phyloP scores from a whole-genome alignment of 2,888 invertebrate species.

The Eilema sororculum region DNA sequence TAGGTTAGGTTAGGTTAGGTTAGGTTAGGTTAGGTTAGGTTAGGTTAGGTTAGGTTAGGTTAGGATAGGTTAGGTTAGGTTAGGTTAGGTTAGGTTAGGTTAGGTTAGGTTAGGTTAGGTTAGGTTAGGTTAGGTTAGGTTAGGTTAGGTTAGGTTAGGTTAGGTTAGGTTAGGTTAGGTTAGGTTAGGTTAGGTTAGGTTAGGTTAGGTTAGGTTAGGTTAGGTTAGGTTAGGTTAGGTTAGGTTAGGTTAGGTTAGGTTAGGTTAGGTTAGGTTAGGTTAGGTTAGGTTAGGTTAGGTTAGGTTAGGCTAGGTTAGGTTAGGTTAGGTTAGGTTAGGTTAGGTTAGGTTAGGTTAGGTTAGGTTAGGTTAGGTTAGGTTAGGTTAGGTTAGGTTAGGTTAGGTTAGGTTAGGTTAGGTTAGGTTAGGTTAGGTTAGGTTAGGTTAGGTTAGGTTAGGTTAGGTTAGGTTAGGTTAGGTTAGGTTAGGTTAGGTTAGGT shows the following conservation, averaged over 20 bases:
- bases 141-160: slow-evolving; percentile 42
- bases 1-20: slow-evolving; percentile 50
- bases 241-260: slow-evolving; percentile 43
- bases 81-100: slow-evolving; percentile 47
- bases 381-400: slow-evolving; percentile 47
- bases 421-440: slow-evolving; percentile 38
- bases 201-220: slow-evolving; percentile 41
- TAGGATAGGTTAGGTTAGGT: slow-evolving; percentile 48
- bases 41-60: slow-evolving; percentile 50
- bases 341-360: slow-evolving; percentile 46
- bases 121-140: slow-evolving; percentile 43
- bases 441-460: slow-evolving; percentile 38
- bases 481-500: slow-evolving; percentile 41
- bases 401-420: slow-evolving; percentile 41
- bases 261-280: slow-evolving; percentile 42
- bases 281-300: slow-evolving; percentile 44
- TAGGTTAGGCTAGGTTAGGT: slow-evolving; percentile 46
- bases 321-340: slow-evolving; percentile 46
- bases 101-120: slow-evolving; percentile 47
- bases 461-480: slow-evolving; percentile 39
- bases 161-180: slow-evolving; percentile 43
- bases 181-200: slow-evolving; percentile 45
- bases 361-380: slow-evolving; percentile 48
- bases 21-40: slow-evolving; percentile 49
- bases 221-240: slow-evolving; percentile 39